A percentile compares a stretch with the other conserved stretches of the same genome.
Evolutionary conservation across 2,888 invertebrate species (phyloP).

Genomic region (Melikaiella ostensackeni): DNA sequence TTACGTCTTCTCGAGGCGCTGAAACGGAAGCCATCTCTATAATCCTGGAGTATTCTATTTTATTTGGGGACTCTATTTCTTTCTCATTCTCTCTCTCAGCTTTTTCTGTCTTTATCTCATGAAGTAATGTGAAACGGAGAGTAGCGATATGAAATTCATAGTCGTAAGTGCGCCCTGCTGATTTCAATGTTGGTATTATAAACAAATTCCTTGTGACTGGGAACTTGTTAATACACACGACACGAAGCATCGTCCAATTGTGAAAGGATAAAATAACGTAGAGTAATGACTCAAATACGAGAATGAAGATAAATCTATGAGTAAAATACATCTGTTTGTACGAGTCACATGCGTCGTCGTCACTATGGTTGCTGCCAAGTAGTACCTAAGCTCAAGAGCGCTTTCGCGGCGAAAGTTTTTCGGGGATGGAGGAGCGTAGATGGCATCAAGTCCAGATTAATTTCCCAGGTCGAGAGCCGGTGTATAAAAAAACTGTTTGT

Average conservation of each 20-base stretch:
- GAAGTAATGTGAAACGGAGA: slow-evolving; percentile 17
- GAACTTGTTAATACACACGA: slow-evolving; percentile 60
- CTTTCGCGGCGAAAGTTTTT: slow-evolving; percentile 51
- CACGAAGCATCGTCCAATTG: slow-evolving; percentile 57
- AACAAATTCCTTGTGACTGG: slow-evolving; percentile 50
- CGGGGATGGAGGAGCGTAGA: slow-evolving; percentile 58
- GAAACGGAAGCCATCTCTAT: slow-evolving; percentile 47
- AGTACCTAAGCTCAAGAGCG: slow-evolving; percentile 67
- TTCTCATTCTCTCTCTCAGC: slow-evolving; percentile 47
- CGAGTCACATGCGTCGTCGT: slow-evolving; percentile 62
- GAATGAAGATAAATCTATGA: slow-evolving; percentile 58
- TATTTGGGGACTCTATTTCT: slow-evolving; percentile 23
- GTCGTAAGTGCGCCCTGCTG: slow-evolving; percentile 52
- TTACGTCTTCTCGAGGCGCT: slow-evolving; percentile 56
- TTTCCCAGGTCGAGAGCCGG: slow-evolving; percentile 53
- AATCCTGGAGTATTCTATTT: slow-evolving; percentile 43
- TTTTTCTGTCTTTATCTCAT: slow-evolving; percentile 44
- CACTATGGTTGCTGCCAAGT: slow-evolving; percentile 67
- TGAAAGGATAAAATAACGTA: slow-evolving; percentile 45
- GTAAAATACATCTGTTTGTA: slow-evolving; percentile 62
- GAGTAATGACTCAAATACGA: slow-evolving; percentile 64
- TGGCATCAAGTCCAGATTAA: slow-evolving; percentile 60
- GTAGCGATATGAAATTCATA: slow-evolving; percentile 39
- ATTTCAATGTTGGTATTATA: slow-evolving; percentile 56
- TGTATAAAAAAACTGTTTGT: slow-evolving; percentile 64